These are phyloP conservation scores for Drosophila parvula DNA, from an alignment of 1,140 invertebrate genomes.

Conservation along the genomic window DNA sequence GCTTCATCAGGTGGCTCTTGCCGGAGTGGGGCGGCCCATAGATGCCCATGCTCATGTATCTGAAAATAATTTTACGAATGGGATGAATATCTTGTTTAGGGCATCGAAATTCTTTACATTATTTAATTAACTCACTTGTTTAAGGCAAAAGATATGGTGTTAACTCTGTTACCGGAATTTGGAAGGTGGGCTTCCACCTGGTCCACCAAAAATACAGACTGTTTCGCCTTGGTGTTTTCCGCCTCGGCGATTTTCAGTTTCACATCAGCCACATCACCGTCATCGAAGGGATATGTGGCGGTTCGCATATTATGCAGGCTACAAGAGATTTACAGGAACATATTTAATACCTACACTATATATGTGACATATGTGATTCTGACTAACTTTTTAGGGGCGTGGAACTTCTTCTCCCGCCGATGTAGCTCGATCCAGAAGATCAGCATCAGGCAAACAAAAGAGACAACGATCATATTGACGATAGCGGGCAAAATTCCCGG, in stretches of 20 bases:
- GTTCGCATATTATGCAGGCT: slow-evolving; percentile 59
- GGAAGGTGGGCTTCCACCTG: slow-evolving; percentile 67
- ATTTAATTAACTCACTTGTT: slow-evolving; percentile 60
- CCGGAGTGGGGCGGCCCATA: slow-evolving; percentile 62
- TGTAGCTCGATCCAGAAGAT: slow-evolving; percentile 74
- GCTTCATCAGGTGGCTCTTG: slow-evolving; percentile 66
- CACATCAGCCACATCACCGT: slow-evolving; percentile 73
- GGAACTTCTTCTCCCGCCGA: slow-evolving; percentile 59
- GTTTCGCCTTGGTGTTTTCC: slow-evolving; percentile 61
- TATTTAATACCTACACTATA: no score
- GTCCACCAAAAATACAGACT: slow-evolving; percentile 71
- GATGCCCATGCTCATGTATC: slow-evolving; percentile 74
- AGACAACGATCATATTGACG: slow-evolving; percentile 45
- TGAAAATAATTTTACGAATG: neutral
- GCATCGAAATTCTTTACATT: neutral
- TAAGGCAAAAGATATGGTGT: slow-evolving; percentile 71
- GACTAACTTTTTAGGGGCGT: slow-evolving; percentile 66
- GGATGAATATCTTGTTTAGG: neutral
- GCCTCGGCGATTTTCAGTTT: slow-evolving; percentile 68
- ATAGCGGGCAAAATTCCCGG: slow-evolving; percentile 66
- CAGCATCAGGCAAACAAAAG: slow-evolving; percentile 28
- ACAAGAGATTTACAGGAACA: neutral
- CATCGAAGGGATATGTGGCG: slow-evolving; percentile 68
- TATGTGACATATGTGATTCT: no score
- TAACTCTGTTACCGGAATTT: slow-evolving; percentile 24